phyloP scores from a whole-genome alignment of 2,113 vertebrate species.

The Dipodomys ordii region DNA sequence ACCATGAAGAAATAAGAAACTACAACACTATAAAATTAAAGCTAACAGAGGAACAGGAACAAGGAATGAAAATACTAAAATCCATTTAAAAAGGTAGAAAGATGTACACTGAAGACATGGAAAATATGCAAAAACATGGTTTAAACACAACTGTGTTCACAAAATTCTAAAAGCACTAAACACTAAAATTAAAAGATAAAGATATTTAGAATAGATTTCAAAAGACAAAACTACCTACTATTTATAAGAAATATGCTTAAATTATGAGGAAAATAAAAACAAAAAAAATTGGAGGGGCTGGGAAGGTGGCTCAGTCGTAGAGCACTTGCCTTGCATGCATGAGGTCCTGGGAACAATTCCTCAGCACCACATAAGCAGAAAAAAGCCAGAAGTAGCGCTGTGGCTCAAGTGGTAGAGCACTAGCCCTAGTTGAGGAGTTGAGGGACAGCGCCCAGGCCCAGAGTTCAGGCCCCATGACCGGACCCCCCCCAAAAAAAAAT shows the following conservation, averaged over 20 bases:
- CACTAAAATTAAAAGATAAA: background rate
- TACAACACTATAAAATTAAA: background rate
- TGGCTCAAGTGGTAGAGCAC: too few species aligned
- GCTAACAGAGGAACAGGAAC: background rate
- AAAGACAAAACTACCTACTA: background rate
- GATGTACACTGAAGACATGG: background rate
- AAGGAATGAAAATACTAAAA: background rate
- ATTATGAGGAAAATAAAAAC: background rate
- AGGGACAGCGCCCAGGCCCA: too few species aligned
- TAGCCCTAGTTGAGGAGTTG: too few species aligned
- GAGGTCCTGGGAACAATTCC: too few species aligned
- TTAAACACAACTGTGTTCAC: background rate
- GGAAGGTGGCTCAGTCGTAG: too few species aligned
- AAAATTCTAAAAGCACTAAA: slow-evolving; percentile 13
- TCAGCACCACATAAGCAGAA: too few species aligned
- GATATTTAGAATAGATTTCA: background rate
- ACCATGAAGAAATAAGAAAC: background rate
- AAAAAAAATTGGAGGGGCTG: background rate
- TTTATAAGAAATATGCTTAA: background rate
- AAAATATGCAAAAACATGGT: background rate
- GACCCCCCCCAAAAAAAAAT: too few species aligned
- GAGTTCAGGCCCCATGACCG: too few species aligned
- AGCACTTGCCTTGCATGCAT: too few species aligned
- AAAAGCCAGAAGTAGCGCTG: too few species aligned
- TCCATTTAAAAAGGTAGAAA: background rate